These are phyloP conservation scores for Rhinopithecus roxellana DNA, from an alignment of 2,113 vertebrate genomes.

Conservation along the genomic window DNA sequence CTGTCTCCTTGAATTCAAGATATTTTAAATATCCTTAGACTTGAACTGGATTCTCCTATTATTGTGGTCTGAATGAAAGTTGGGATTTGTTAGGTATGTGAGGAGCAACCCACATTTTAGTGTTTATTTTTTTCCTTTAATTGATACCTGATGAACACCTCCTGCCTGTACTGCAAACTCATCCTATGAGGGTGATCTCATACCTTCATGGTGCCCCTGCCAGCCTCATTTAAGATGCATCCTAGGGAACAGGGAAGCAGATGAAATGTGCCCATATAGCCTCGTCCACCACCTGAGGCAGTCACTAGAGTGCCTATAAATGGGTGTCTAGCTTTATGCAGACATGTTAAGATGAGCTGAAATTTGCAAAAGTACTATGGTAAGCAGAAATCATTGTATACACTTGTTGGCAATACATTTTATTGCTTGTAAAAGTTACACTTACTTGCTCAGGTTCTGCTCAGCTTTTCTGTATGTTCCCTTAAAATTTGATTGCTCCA, in stretches of 20 bases:
- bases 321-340: background rate
- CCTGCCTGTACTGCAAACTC: background rate
- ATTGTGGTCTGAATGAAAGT: background rate
- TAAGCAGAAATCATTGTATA: background rate
- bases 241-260: no score
- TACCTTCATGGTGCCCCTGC: no score
- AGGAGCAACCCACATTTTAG: background rate
- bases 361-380: constrained; percentile 11
- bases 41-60: background rate
- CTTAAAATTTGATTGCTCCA: background rate
- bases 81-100: background rate
- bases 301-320: background rate
- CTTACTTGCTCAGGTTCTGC: constrained; percentile 10
- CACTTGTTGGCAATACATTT: background rate
- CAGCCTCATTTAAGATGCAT: background rate
- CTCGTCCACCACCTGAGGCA: rapidly evolving
- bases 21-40: background rate
- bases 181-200: background rate
- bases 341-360: background rate
- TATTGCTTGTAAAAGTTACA: background rate
- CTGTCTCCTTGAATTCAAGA: background rate
- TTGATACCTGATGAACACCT: background rate
- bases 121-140: background rate
- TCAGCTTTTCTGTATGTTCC: background rate
- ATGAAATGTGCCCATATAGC: rapidly evolving